Percentiles rank a stretch among this genome's conserved stretches.
Conservation (phyloP, 2,888 invertebrate genomes). For the Bombylius discolor region DNA sequence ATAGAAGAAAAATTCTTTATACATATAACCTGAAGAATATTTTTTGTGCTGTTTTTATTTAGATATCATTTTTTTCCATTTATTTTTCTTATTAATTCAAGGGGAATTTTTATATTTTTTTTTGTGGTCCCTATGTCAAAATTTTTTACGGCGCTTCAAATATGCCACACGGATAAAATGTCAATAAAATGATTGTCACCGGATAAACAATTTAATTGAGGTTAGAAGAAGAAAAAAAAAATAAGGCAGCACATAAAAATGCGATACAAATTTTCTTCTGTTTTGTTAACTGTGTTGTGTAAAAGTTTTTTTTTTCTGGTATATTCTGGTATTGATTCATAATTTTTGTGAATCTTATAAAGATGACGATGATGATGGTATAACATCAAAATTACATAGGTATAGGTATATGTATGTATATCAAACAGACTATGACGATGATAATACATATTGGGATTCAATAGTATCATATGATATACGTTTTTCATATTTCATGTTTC, state of each 20-base stretch:
- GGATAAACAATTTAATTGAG: conserved; percentile 39
- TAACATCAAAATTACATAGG: neutral
- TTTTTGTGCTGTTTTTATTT: neutral
- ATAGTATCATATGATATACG: no score
- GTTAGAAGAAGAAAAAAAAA: conserved; percentile 28
- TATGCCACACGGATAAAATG: conserved; percentile 15
- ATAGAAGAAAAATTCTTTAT: no score
- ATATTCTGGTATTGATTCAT: neutral
- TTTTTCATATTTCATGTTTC: no score
- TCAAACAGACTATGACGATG: no score
- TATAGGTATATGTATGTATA: no score
- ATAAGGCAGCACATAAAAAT: conserved; percentile 36
- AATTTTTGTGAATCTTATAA: neutral
- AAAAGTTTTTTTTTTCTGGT: no score
- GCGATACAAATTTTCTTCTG: conserved; percentile 24
- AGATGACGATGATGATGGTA: neutral
- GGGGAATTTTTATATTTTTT: neutral
- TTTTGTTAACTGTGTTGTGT: no score
- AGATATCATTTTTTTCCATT: no score
- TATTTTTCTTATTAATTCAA: neutral
- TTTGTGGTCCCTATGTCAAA: conserved; percentile 9
- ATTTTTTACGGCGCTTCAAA: conserved; percentile 14
- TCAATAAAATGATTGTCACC: conserved; percentile 36
- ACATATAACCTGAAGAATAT: neutral
- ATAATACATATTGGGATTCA: no score